Conservation (phyloP, 2,888 invertebrate genomes). For the Eupeodes luniger region DNA sequence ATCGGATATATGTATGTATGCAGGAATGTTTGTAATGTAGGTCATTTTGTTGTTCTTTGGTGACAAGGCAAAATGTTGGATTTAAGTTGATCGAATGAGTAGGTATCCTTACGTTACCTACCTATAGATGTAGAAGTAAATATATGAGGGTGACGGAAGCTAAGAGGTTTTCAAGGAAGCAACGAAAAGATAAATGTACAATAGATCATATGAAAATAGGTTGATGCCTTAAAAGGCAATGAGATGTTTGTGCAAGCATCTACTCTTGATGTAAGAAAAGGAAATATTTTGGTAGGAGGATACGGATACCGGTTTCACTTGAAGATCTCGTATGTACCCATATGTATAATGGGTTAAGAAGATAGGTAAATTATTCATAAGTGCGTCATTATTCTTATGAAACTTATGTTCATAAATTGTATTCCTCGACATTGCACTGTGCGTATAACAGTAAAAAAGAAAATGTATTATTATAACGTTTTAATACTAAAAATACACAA, state of each 20-base stretch:
- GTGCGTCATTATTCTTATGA: constrained; percentile 9
- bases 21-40: not conserved
- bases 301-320: not conserved
- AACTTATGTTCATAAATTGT: not conserved
- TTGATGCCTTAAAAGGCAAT: not conserved
- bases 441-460: too few relatives aligned
- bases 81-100: constrained; percentile 29
- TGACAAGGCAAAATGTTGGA: constrained; percentile 36
- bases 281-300: not conserved
- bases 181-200: constrained; percentile 66
- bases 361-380: not conserved
- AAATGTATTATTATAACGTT: too few relatives aligned
- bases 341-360: not conserved
- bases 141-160: not conserved
- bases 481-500: too few relatives aligned
- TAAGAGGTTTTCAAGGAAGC: constrained; percentile 47
- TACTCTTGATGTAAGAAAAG: not conserved
- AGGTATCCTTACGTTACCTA: too few relatives aligned
- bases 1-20: constrained; percentile 30
- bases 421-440: too few relatives aligned
- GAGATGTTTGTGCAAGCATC: constrained; percentile 22
- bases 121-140: too few relatives aligned
- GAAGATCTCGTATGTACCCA: not conserved
- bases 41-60: constrained; percentile 28
- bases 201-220: constrained; percentile 51